Evolutionary conservation across 2,888 invertebrate genomes (phyloP).

Genomic region (Cybosia mesomella): DNA sequence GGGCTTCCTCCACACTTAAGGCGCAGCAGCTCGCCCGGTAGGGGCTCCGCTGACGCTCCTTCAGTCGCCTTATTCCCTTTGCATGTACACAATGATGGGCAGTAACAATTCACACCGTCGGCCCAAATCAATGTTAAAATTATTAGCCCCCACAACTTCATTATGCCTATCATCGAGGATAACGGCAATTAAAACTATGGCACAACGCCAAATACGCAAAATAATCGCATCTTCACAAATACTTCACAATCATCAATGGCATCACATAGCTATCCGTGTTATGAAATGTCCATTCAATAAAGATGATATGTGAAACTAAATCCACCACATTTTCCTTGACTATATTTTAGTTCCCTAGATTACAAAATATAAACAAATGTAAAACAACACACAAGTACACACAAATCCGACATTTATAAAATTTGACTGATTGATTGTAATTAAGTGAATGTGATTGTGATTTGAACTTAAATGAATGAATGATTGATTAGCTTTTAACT

Average conservation of each 20-base stretch:
- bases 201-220: slow-evolving; percentile 82
- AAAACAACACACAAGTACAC: slow-evolving; percentile 66
- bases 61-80: slow-evolving; percentile 87
- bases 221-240: slow-evolving; percentile 83
- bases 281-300: slow-evolving; percentile 35
- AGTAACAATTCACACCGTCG: slow-evolving; percentile 65
- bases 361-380: slow-evolving; percentile 78
- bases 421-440: slow-evolving; percentile 64
- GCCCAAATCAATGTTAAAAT: slow-evolving; percentile 65
- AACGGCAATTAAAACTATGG: slow-evolving; percentile 78
- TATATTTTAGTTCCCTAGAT: slow-evolving; percentile 52
- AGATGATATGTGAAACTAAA: slow-evolving; percentile 46
- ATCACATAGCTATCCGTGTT: slow-evolving; percentile 41
- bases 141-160: slow-evolving; percentile 70
- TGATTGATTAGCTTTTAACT: neutral
- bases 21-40: slow-evolving; percentile 86
- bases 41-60: slow-evolving; percentile 81
- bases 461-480: slow-evolving; percentile 7
- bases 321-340: slow-evolving; percentile 53
- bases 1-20: slow-evolving; percentile 88
- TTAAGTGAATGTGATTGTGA: slow-evolving; percentile 29
- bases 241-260: slow-evolving; percentile 67
- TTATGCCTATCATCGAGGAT: slow-evolving; percentile 72
- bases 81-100: slow-evolving; percentile 85
- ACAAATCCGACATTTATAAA: slow-evolving; percentile 75